A percentile compares a stretch with the other conserved stretches of the same genome.
phyloP scores from a whole-genome alignment of 2,888 invertebrate genomes.

The Tortricodes alternella region DNA sequence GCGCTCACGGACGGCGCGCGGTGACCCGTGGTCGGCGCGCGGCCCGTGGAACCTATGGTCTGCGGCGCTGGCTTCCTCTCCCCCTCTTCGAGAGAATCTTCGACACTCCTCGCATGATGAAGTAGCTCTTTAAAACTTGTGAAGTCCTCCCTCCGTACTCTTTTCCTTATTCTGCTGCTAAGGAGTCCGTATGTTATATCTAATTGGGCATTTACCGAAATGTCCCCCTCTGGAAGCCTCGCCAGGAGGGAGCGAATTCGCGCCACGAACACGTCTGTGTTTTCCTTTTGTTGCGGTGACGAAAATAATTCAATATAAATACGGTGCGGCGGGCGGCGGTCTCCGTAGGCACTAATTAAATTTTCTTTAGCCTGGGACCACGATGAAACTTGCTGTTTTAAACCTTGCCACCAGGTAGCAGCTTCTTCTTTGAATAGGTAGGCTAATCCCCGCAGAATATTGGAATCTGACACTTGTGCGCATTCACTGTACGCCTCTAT shows the following conservation, averaged over 20 bases:
- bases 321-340: conserved; percentile 5
- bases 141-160: too few species aligned
- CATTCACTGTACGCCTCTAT: too few species aligned
- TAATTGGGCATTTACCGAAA: background rate
- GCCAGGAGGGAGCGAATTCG: background rate
- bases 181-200: too few species aligned
- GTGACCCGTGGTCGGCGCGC: too few species aligned
- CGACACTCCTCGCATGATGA: background rate
- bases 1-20: too few species aligned
- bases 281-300: background rate
- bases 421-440: conserved; percentile 1
- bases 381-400: too few species aligned
- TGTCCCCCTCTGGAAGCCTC: background rate
- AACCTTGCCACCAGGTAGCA: too few species aligned
- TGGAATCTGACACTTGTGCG: background rate
- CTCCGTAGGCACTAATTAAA: conserved; percentile 1
- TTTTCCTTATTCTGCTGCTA: too few species aligned
- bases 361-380: background rate
- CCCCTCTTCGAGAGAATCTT: background rate
- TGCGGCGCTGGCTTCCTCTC: background rate
- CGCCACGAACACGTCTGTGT: background rate
- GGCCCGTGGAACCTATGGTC: background rate
- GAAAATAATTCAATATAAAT: conserved; percentile 1
- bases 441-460: background rate
- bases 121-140: background rate